These are phyloP conservation scores for Epistrophella euchroma DNA, from an alignment of 2,888 invertebrate genomes.

Conservation along the genomic window DNA sequence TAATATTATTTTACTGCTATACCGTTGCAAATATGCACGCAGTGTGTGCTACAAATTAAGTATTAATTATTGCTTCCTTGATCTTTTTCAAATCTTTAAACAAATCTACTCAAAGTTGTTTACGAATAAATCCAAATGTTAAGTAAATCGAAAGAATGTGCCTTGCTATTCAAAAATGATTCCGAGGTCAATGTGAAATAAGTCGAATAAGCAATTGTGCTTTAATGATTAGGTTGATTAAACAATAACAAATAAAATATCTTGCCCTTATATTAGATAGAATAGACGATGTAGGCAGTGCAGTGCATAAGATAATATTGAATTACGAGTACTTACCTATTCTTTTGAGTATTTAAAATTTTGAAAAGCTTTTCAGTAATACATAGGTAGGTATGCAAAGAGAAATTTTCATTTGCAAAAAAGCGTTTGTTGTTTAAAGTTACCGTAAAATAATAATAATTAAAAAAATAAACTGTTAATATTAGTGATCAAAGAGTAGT, in stretches of 20 bases:
- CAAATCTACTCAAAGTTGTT: not conserved
- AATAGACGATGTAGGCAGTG: too few relatives aligned
- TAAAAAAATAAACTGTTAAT: too few relatives aligned
- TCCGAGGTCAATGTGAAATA: slow-evolving; percentile 1
- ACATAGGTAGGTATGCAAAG: too few relatives aligned
- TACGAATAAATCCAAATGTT: not conserved
- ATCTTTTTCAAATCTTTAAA: not conserved
- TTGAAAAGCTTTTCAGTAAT: too few relatives aligned
- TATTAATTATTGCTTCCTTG: slow-evolving; percentile 14
- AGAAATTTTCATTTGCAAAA: too few relatives aligned
- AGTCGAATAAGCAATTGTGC: not conserved
- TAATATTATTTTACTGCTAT: not conserved
- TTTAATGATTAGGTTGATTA: not conserved
- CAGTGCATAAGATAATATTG: too few relatives aligned
- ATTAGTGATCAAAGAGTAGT: too few relatives aligned
- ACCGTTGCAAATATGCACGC: not conserved
- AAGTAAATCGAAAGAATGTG: not conserved
- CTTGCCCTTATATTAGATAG: too few relatives aligned
- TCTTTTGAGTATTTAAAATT: too few relatives aligned
- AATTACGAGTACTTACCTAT: too few relatives aligned
- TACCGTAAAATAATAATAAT: too few relatives aligned
- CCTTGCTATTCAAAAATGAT: not conserved
- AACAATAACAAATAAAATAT: not conserved
- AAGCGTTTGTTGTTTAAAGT: too few relatives aligned
- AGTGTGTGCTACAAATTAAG: not conserved